Percentiles rank a stretch among this genome's conserved stretches.
These are phyloP conservation scores for Eueides isabella DNA, from an alignment of 1,140 invertebrate genomes.

Conservation along the genomic window DNA sequence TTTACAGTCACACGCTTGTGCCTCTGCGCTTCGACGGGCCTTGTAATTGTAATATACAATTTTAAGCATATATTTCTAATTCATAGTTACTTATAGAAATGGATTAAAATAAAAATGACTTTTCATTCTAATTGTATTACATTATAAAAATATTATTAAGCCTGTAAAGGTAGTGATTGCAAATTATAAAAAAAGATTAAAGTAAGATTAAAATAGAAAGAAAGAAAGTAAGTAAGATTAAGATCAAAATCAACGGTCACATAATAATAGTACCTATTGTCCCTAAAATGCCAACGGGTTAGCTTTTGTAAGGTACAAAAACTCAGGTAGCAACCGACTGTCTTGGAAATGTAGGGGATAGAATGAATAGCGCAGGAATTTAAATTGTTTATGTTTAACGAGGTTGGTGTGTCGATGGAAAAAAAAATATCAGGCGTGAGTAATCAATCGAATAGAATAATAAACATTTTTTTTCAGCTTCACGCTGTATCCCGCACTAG, in stretches of 20 bases:
- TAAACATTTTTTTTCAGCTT: neutral
- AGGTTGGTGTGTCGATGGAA: neutral
- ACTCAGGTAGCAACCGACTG: constrained; percentile 11
- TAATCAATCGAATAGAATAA: neutral
- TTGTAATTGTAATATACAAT: too few species aligned
- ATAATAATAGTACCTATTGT: constrained; percentile 26
- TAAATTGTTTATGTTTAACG: constrained; percentile 1
- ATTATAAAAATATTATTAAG: too few species aligned
- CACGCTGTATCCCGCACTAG: too few species aligned
- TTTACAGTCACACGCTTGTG: too few species aligned
- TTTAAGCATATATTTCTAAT: too few species aligned
- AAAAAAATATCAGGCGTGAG: neutral
- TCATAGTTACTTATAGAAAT: too few species aligned
- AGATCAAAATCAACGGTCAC: constrained; percentile 34
- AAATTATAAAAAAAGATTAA: neutral
- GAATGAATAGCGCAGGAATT: neutral
- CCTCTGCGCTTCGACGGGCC: too few species aligned
- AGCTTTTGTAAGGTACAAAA: constrained; percentile 5
- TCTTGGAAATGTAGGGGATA: constrained; percentile 2
- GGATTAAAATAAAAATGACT: too few species aligned
- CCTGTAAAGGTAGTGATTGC: too few species aligned
- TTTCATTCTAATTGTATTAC: too few species aligned
- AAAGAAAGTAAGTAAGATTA: neutral
- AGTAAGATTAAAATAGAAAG: constrained; percentile 2
- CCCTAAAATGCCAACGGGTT: constrained; percentile 7